Evolutionary conservation across 1,140 invertebrate species (phyloP).

Genomic region (Palaemon carinicauda): DNA sequence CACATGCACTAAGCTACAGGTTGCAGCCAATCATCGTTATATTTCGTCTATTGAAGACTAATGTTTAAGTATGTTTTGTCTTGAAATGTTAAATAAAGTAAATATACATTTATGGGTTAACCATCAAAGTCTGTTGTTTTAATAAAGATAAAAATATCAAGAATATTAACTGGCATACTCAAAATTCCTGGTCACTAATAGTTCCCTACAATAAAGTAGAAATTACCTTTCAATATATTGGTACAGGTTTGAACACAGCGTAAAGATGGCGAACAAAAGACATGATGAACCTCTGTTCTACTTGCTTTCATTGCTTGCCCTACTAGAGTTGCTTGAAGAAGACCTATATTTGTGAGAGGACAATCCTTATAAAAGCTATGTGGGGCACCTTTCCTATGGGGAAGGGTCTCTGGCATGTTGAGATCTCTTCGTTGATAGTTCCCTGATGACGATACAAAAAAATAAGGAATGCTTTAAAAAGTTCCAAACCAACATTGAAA

Average conservation of each 20-base stretch:
- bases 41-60: too few relatives aligned
- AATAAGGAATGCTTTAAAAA: not conserved
- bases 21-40: too few relatives aligned
- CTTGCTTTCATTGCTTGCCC: constrained; percentile 80
- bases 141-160: too few relatives aligned
- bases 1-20: too few relatives aligned
- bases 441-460: constrained; percentile 61
- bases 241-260: constrained; percentile 90
- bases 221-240: constrained; percentile 71
- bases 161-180: too few relatives aligned
- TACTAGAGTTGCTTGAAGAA: constrained; percentile 64
- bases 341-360: constrained; percentile 82
- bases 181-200: too few relatives aligned
- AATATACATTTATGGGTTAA: too few relatives aligned
- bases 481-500: not conserved
- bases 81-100: too few relatives aligned
- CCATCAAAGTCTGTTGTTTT: too few relatives aligned
- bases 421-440: constrained; percentile 82
- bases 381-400: constrained; percentile 66
- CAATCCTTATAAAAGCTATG: constrained; percentile 81
- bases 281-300: constrained; percentile 75
- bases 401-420: constrained; percentile 78
- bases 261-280: constrained; percentile 85
- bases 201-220: not conserved
- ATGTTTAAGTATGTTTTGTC: too few relatives aligned